These are phyloP conservation scores for Drosophila merina DNA, from an alignment of 2,888 invertebrate species.

Conservation along the genomic window DNA sequence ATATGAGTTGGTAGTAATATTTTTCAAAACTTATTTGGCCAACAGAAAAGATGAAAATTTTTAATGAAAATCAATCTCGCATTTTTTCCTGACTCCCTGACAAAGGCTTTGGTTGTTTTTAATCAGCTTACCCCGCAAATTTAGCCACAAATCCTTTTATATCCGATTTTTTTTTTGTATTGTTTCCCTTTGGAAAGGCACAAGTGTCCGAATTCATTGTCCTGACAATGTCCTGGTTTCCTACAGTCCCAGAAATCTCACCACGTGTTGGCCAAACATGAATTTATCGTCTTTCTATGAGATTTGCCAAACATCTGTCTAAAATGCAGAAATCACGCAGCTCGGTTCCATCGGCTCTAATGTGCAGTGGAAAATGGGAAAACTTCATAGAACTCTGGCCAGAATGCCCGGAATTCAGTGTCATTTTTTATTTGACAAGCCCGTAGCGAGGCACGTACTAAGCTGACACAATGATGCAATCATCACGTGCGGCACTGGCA, in stretches of 20 bases:
- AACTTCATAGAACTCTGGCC: slow-evolving; percentile 20
- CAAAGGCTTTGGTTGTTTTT: slow-evolving; percentile 8
- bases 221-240: slow-evolving; percentile 2
- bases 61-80: background rate
- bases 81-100: background rate
- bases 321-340: slow-evolving; percentile 37
- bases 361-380: slow-evolving; percentile 21
- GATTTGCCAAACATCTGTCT: slow-evolving; percentile 42
- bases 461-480: slow-evolving; percentile 82
- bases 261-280: slow-evolving; percentile 43
- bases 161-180: slow-evolving; percentile 13
- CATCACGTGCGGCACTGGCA: slow-evolving; percentile 76
- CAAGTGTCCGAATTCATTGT: slow-evolving; percentile 29
- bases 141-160: slow-evolving; percentile 27
- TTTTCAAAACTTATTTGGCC: background rate
- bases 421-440: slow-evolving; percentile 77
- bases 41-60: background rate
- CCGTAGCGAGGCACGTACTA: slow-evolving; percentile 78
- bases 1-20: background rate
- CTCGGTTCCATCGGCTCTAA: slow-evolving; percentile 33
- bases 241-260: slow-evolving; percentile 13
- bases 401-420: slow-evolving; percentile 68
- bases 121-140: slow-evolving; percentile 28
- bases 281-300: slow-evolving; percentile 13
- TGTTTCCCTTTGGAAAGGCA: background rate